Evolutionary conservation across 2,113 vertebrate species (phyloP), one percentile per base, ranked within the genome.

Genomic region (Neotragus moschatus): DNA sequence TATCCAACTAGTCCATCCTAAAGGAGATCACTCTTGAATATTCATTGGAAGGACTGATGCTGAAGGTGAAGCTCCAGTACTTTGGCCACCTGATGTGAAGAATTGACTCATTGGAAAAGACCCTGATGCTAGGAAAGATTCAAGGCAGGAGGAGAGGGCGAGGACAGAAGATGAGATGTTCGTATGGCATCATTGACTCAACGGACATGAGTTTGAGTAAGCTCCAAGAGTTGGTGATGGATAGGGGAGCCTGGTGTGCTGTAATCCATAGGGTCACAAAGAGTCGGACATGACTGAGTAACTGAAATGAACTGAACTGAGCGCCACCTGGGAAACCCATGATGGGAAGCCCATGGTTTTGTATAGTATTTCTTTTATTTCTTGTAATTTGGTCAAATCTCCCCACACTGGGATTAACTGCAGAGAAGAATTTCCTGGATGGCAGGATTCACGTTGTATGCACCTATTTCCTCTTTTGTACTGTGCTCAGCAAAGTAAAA

Each of bases 331-430:
- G 63, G 63, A 70, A 70, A 70, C 4, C n/a, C 63, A 70, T 21
- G 63, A 70, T 13, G 36, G 21, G 70, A 73, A 73, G 36, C 12
- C 26, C 45, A 47, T 6, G 14, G 11, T 55, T 90, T 87, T 25
- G 3, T 58, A 81, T 17, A 19, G 19, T 84, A 10, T 39, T n/a
- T 16, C 0, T 96, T 91, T 79, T 49, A 58, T 75, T 66, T 93
- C 12, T 95, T 84, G 19, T 33, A 79, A 94, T 96, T 88, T 89
- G 30, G 15, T 88, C 87, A 14, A 61, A 55, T 77, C 26, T 92
- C 36, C 33, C 66, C 30, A 84, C 26, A 61, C 21, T 90, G 30
- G 6, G 25, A 81, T 87, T 95, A 84, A 55, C 14, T 94, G n/a
- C 49, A 49, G 14, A 92, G 60, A 82, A 58, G 17, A 36, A 56